A percentile compares a stretch with the other conserved stretches of the same genome.
These are phyloP conservation scores for Ctena decussata DNA, from an alignment of 2,888 invertebrate genomes.

Conservation along the genomic window DNA sequence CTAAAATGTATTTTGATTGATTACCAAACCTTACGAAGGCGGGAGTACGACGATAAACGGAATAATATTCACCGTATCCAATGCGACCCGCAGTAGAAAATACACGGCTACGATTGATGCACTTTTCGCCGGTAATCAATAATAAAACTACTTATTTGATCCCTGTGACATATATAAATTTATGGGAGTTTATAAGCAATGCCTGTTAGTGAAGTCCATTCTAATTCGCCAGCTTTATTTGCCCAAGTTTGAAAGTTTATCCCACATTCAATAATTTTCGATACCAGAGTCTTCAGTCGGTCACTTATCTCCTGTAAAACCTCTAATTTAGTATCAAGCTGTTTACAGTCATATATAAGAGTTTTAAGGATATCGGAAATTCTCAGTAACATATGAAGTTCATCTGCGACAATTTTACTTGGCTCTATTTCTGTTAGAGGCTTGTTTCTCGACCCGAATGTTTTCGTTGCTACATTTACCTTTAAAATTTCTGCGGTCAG, in stretches of 20 bases:
- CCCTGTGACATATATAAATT: too few relatives aligned
- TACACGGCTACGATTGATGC: too few relatives aligned
- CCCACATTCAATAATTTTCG: not conserved
- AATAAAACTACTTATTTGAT: too few relatives aligned
- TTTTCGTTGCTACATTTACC: not conserved
- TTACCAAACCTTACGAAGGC: too few relatives aligned
- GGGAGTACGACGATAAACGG: too few relatives aligned
- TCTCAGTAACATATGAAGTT: conserved; percentile 20
- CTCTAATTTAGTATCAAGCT: not conserved
- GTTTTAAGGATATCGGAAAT: conserved; percentile 10
- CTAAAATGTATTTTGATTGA: too few relatives aligned
- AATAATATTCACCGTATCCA: too few relatives aligned
- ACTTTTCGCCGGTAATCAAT: too few relatives aligned
- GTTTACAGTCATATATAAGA: conserved; percentile 22
- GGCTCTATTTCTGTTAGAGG: conserved; percentile 18
- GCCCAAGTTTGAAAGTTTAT: not conserved
- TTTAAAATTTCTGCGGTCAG: not conserved
- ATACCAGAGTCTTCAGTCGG: not conserved
- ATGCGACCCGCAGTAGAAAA: too few relatives aligned
- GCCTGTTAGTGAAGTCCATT: conserved; percentile 6
- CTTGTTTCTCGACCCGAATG: not conserved
- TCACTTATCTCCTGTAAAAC: not conserved
- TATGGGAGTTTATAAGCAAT: conserved; percentile 3
- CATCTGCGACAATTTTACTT: conserved; percentile 6
- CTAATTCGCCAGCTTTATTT: conserved; percentile 16